phyloP scores from a whole-genome alignment of 2,888 invertebrate genomes.

The Mycogona germanica region DNA sequence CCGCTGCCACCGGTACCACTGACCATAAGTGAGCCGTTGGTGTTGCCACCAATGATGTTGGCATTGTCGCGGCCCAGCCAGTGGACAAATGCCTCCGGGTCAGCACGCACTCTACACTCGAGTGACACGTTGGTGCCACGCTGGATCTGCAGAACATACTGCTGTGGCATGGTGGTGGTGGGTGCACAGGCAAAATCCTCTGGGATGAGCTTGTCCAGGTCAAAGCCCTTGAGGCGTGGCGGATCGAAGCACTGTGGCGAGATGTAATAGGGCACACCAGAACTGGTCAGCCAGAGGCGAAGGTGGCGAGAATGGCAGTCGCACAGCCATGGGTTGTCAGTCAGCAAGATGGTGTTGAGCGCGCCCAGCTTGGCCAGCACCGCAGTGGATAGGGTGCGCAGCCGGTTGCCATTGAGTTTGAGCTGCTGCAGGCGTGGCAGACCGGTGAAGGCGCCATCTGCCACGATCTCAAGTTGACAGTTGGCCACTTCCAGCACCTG shows the following conservation, averaged over 20 bases:
- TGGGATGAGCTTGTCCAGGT: conserved; percentile 59
- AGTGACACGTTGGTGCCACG: conserved; percentile 77
- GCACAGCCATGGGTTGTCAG: conserved; percentile 80
- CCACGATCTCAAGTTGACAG: conserved; percentile 63
- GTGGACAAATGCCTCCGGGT: conserved; percentile 64
- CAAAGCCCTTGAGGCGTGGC: conserved; percentile 39
- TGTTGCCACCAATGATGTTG: conserved; percentile 59
- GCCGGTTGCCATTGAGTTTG: conserved; percentile 65
- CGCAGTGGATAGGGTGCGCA: conserved; percentile 55
- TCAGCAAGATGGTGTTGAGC: conserved; percentile 65
- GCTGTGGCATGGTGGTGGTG: neutral
- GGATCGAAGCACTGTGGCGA: conserved; percentile 54
- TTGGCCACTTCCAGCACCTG: conserved; percentile 65
- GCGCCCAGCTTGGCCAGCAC: conserved; percentile 25
- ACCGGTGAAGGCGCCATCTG: conserved; percentile 66
- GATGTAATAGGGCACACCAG: conserved; percentile 53
- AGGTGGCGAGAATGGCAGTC: conserved; percentile 70
- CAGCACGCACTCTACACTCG: conserved; percentile 63
- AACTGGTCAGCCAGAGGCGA: conserved; percentile 63
- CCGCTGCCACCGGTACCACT: neutral
- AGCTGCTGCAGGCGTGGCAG: conserved; percentile 72
- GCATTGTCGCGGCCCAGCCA: conserved; percentile 80
- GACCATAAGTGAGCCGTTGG: conserved; percentile 22
- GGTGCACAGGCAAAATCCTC: conserved; percentile 81
- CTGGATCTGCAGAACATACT: conserved; percentile 48